These are phyloP conservation scores for Thera britannica DNA, from an alignment of 2,888 invertebrate genomes.

Conservation along the genomic window DNA sequence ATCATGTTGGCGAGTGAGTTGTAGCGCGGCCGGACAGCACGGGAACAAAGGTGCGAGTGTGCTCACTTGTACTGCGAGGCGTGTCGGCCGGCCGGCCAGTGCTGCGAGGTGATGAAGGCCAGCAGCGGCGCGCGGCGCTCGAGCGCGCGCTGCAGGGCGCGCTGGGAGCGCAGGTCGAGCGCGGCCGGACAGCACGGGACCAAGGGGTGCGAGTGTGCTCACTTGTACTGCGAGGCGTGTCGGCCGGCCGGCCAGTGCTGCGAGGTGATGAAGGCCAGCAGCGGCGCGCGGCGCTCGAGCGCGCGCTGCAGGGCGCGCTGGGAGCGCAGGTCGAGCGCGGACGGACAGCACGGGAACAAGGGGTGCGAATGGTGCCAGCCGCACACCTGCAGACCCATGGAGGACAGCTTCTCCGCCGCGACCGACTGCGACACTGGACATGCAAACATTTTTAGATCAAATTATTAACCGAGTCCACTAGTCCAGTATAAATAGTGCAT, in stretches of 20 bases:
- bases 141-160: constrained; percentile 75
- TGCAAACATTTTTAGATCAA: too few species aligned
- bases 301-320: constrained; percentile 83
- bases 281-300: constrained; percentile 75
- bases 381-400: constrained; percentile 77
- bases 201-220: background rate
- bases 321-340: constrained; percentile 87
- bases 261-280: constrained; percentile 87
- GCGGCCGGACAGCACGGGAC: constrained; percentile 88
- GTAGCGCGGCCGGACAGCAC: too few species aligned
- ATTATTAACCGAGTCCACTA: too few species aligned
- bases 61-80: constrained; percentile 80
- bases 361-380: constrained; percentile 94
- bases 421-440: constrained; percentile 78
- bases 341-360: constrained; percentile 88
- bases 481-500: too few species aligned
- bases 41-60: too few species aligned
- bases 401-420: constrained; percentile 84
- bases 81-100: constrained; percentile 80
- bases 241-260: constrained; percentile 85
- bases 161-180: constrained; percentile 88
- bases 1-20: too few species aligned
- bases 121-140: constrained; percentile 82
- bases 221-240: constrained; percentile 81
- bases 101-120: constrained; percentile 88